A percentile compares a stretch with the other conserved stretches of the same genome.
Evolutionary conservation across 1,140 invertebrate genomes (phyloP).

Genomic region (Ceratina japonica): DNA sequence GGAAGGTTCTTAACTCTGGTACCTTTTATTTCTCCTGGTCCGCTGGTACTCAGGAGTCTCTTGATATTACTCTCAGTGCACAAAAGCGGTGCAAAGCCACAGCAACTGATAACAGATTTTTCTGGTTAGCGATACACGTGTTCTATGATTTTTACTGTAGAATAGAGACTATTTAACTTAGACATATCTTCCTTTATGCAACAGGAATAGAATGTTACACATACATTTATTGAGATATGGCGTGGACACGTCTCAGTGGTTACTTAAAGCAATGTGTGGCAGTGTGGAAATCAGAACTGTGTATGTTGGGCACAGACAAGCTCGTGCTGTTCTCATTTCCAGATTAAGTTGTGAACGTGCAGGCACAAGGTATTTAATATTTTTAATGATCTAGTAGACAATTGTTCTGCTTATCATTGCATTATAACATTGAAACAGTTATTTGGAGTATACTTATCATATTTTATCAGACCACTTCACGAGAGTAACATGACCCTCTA

Average conservation of each 20-base stretch:
- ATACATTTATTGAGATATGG: constrained; percentile 94
- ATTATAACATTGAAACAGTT: not conserved
- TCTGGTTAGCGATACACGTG: constrained; percentile 84
- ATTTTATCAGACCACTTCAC: not conserved
- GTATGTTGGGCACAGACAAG: constrained; percentile 95
- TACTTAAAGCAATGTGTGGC: constrained; percentile 96
- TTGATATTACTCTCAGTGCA: constrained; percentile 96
- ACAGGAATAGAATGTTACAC: constrained; percentile 94
- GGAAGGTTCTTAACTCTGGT: constrained; percentile 96
- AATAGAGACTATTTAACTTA: constrained; percentile 9
- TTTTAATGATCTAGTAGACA: not conserved
- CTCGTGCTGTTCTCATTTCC: constrained; percentile 95
- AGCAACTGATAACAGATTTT: constrained; percentile 95
- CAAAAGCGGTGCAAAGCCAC: constrained; percentile 90
- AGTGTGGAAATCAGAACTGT: constrained; percentile 97
- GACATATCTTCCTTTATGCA: constrained; percentile 10
- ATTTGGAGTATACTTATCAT: not conserved
- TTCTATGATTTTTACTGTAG: not conserved
- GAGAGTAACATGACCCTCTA: not conserved
- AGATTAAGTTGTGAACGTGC: constrained; percentile 97
- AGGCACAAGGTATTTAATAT: constrained; percentile 85
- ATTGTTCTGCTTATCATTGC: not conserved
- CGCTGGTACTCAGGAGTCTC: constrained; percentile 75
- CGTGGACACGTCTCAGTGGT: constrained; percentile 92
- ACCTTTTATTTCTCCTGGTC: constrained; percentile 98